Conservation (phyloP, 2,797 vertebrate species). For the Liasis olivaceus region DNA sequence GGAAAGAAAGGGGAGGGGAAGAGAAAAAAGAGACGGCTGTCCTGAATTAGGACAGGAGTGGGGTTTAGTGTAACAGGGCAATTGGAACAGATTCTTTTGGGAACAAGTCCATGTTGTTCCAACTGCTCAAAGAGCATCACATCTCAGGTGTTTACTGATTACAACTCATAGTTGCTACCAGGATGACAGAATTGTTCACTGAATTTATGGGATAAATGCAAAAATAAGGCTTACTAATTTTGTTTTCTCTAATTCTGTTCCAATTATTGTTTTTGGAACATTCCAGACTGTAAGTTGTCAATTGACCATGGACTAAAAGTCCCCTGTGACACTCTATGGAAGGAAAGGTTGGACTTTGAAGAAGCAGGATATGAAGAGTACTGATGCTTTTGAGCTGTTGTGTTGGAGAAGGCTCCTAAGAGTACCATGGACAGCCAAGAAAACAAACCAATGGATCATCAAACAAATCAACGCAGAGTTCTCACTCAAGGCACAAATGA, state of each 20-base stretch:
- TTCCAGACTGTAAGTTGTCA: not conserved
- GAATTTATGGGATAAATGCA: not conserved
- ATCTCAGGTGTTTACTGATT: not conserved
- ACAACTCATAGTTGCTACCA: not conserved
- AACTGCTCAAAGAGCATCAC: accelerated
- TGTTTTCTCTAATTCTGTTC: not conserved
- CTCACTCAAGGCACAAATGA: too few relatives aligned
- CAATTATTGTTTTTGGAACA: not conserved
- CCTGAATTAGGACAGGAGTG: not conserved
- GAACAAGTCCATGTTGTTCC: not conserved
- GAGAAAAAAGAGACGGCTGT: not conserved
- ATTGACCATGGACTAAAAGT: too few relatives aligned
- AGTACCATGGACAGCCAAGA: too few relatives aligned
- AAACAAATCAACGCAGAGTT: too few relatives aligned
- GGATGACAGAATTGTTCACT: too few relatives aligned
- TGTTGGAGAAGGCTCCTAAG: too few relatives aligned
- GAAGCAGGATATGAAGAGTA: too few relatives aligned
- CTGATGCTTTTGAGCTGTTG: too few relatives aligned
- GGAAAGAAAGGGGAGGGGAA: not conserved
- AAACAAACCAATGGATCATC: too few relatives aligned
- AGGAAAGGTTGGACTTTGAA: too few relatives aligned
- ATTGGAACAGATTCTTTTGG: not conserved
- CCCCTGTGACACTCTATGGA: too few relatives aligned
- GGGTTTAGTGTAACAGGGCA: not conserved
- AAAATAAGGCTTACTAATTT: not conserved